Base-by-base conservation (phyloP, 2,797 vertebrate species). In the Cheirogaleus major region DNA sequence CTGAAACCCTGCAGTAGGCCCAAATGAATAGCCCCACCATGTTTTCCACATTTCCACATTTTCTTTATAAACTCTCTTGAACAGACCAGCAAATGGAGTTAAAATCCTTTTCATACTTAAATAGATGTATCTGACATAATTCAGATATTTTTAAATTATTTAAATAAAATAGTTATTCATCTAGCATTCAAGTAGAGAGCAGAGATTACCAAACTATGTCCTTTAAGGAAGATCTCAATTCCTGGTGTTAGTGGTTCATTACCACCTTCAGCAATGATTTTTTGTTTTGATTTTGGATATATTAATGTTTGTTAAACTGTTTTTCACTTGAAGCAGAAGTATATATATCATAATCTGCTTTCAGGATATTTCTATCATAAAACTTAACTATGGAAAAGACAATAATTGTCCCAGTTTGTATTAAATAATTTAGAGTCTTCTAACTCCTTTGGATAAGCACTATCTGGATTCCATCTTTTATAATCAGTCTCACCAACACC, bases 31-130 rank as follows among this genome's bases (percentile, higher is more conserved):
- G 99, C 98, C 55, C 99, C 99, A 90, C 99, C 99, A 78, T 99
- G 99, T 97, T 99, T 99, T 61, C 99, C 99, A 98, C 99, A 99
- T 98, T 99, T 99, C 98, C 99, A 98, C 99, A 99, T 98, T 99
- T 99, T 98, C 99, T 99, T 98, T 99, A 99, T 96, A 99, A 98
- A 97, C 99, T 99, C 97, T 99, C 99, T 98, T 99, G 99, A 82
- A 99, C 99, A 93, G 99, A 99, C 99, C 99, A 99, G 99, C 95
- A 99, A 99, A 98, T 99, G 99, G 98, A 99, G 98, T 99, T 99
- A 91, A 99, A 99, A 98, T 99, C 99, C 45, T 99, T 98, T 98
- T 99, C 99, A 7, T 99, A 99, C 97, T 99, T 99, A 99, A 98
- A 79, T 99, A 98, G n/a, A 99, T 99, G 1, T 99, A 99, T 97